Evolutionary conservation across 1,140 invertebrate genomes (phyloP), one percentile per base, ranked within the genome.

Genomic region (Cylas formicarius): DNA sequence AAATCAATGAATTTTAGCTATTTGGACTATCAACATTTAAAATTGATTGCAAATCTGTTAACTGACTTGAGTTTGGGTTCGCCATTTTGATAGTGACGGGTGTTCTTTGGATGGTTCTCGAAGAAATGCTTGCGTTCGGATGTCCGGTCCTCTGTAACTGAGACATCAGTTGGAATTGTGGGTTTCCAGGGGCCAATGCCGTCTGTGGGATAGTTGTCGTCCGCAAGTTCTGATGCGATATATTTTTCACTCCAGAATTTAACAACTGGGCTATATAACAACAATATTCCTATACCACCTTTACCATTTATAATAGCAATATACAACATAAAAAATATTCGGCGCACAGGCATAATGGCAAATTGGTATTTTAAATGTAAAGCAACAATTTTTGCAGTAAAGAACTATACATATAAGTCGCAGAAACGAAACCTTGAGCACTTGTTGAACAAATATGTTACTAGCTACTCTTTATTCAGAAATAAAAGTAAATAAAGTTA

Each of bases 171-270:
- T 78, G 72, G 53, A 76, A 74, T 28, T 72, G 67, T 48, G 68
- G 72, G 46, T 64, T 69, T 49, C 65, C 63, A 61, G 68, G 53
- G 35, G 48, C 44, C 46, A 61, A 29, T 10, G 48, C 56, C n/a
- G 48, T 44, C 39, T 51, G 52, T 8, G 53, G 26, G 8, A 46
- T 36, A 7, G 50, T 50, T 6, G 48, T 24, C 5, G 48, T 51
- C 52, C 77, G 72, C 56, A 79, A 69, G 57, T 68, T 74, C 66
- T 79, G 76, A 54, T 76, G 74, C 48, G 70, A 70, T 51, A 78
- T 62, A 55, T 72, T 70, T 65, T 80, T 78, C 38, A 78, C 73
- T 16, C 74, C 72, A 34, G 76, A 72, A 55, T 74, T 73, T 58
- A 80, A 73, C 60, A 80, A 67, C 71, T 80, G 78, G 70, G 77